Percentiles rank a stretch among this genome's conserved stretches.
phyloP scores from a whole-genome alignment of 2,113 vertebrate species.

The Prochilodus magdalenae region DNA sequence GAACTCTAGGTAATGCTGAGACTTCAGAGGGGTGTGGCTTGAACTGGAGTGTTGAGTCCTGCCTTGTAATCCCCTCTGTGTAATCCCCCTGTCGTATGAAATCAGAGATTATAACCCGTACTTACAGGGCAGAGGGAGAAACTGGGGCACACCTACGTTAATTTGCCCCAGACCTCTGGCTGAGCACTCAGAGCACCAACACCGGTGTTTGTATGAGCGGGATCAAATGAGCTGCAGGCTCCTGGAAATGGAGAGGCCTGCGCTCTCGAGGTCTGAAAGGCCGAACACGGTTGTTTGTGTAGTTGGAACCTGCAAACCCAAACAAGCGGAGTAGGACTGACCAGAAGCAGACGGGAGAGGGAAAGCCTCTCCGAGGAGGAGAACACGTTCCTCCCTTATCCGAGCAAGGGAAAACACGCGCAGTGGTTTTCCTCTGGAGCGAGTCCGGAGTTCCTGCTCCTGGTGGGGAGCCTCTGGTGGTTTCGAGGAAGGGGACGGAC shows the following conservation, averaged over 20 bases:
- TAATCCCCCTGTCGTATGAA: slow-evolving; percentile 36
- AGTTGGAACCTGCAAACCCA: background rate
- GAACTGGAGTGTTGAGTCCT: background rate
- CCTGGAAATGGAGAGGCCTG: background rate
- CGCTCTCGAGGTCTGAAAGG: background rate
- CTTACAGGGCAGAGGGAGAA: slow-evolving; percentile 17
- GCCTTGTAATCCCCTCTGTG: background rate
- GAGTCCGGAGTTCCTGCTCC: background rate
- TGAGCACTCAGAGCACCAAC: slow-evolving; percentile 10
- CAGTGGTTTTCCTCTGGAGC: background rate
- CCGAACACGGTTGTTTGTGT: background rate
- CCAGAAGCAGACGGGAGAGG: background rate
- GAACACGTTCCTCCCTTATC: background rate
- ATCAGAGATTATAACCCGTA: slow-evolving; percentile 34
- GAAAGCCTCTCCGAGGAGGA: background rate
- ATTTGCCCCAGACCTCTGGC: slow-evolving; percentile 30
- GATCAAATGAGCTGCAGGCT: slow-evolving; percentile 6
- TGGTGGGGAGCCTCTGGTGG: background rate
- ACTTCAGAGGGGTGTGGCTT: background rate
- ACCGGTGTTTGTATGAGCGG: background rate
- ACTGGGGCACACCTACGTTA: slow-evolving; percentile 27
- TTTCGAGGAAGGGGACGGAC: background rate
- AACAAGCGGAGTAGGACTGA: no score
- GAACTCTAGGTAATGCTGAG: no score
- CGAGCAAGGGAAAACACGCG: background rate